Percentiles rank a stretch among this genome's conserved stretches.
These are phyloP conservation scores for Ganaspis brasiliensis DNA, from an alignment of 2,888 invertebrate species.

Conservation along the genomic window DNA sequence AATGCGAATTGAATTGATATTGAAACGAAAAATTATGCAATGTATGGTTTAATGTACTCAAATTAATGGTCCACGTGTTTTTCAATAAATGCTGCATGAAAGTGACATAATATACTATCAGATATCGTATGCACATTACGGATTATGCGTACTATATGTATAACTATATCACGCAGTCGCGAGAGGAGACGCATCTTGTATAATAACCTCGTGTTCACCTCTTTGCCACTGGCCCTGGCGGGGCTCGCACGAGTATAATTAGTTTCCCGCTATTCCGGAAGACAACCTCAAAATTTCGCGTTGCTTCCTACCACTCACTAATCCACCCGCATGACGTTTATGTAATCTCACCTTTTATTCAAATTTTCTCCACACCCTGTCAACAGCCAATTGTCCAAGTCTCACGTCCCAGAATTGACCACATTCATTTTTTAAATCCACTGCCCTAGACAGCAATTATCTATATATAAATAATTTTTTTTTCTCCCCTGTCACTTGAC, in stretches of 20 bases:
- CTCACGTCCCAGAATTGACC: constrained; percentile 12
- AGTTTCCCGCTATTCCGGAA: constrained; percentile 35
- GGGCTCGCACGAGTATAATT: constrained; percentile 32
- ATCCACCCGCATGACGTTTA: neutral
- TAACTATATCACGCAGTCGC: constrained; percentile 30
- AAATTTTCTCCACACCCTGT: neutral
- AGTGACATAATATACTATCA: constrained; percentile 26
- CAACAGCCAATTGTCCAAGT: neutral
- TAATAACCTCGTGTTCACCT: constrained; percentile 30
- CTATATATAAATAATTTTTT: neutral
- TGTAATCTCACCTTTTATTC: constrained; percentile 34
- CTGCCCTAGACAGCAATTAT: neutral
- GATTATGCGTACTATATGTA: neutral
- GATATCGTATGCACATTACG: constrained; percentile 17
- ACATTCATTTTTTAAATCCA: neutral
- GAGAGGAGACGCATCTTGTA: constrained; percentile 3
- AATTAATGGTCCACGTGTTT: constrained; percentile 15
- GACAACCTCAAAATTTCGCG: constrained; percentile 22
- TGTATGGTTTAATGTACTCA: neutral
- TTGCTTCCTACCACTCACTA: neutral
- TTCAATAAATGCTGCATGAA: constrained; percentile 2
- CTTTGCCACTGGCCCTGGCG: constrained; percentile 6
- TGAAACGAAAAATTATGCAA: neutral
- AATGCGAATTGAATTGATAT: neutral
- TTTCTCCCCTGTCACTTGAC: no score